A percentile compares a stretch with the other conserved stretches of the same genome.
These are phyloP conservation scores for Hylia prasina DNA, from an alignment of 2,113 vertebrate genomes.

Conservation along the genomic window DNA sequence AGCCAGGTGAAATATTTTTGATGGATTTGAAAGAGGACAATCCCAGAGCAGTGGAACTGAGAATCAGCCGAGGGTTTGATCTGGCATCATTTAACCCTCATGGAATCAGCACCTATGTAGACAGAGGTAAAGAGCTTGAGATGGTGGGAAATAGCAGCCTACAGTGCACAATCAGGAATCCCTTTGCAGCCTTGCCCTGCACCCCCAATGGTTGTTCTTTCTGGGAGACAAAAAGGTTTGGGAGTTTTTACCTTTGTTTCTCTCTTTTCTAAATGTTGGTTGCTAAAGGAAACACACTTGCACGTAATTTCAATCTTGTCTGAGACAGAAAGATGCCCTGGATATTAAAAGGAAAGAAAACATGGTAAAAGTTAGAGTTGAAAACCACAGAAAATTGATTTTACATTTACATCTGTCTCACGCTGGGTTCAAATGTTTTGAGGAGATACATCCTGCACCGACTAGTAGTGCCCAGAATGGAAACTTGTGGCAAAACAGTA, in stretches of 20 bases:
- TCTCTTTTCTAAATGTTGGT: neutral
- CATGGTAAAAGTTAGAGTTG: neutral
- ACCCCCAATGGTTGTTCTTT: neutral
- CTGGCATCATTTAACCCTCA: constrained; percentile 86
- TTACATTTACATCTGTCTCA: neutral
- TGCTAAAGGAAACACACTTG: neutral
- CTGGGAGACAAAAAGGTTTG: neutral
- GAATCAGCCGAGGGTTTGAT: constrained; percentile 85
- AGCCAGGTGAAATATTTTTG: constrained; percentile 78
- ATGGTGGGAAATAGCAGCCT: neutral
- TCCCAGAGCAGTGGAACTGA: constrained; percentile 73
- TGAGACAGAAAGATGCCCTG: neutral
- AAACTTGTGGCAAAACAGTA: neutral
- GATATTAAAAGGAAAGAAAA: neutral
- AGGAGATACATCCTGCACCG: neutral
- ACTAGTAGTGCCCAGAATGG: neutral
- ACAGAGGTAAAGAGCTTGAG: constrained; percentile 70
- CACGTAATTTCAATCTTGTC: neutral
- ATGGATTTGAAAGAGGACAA: constrained; percentile 78
- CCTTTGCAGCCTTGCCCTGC: neutral
- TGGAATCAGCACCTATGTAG: constrained; percentile 83
- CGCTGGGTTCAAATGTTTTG: neutral
- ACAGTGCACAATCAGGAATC: neutral
- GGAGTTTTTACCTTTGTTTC: neutral
- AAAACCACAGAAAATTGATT: neutral